Evolutionary conservation across 2,888 invertebrate genomes (phyloP), one percentile per base, ranked within the genome.

Genomic region (Eledona agricola): DNA sequence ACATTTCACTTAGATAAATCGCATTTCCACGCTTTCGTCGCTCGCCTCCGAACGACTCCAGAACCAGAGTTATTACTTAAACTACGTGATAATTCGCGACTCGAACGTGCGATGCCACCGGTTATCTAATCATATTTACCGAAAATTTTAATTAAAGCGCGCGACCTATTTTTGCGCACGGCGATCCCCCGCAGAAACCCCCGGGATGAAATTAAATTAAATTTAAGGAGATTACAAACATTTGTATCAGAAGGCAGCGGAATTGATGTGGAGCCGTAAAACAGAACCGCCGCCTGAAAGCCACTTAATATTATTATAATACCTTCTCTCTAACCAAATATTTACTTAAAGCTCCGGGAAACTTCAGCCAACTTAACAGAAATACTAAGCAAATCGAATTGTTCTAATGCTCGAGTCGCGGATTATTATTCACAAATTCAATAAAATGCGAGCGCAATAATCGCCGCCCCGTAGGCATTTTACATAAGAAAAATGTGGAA

Each of bases 231-330:
- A 37, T 47, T 47, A 34, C 25, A 38, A 47, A 28, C 47, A 38
- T 37, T 17, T 17, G n/a, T 32, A 32, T 31, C 11, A 35, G 25
- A 7, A 46, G 22, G 19, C 29, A 19, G 29, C 35, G 20, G 43
- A 52, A 52, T 42, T 51, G 51, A 55, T 55, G 23, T 37, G 26
- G 23, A 17, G 29, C 37, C 38, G 46, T 51, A 51, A 55, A 55
- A 50, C 45, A 50, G 43, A 54, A 42, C 46, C 29, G 7, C 15
- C 16, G 43, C 22, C 53, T 43, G 52, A 54, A 51, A 59, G 51
- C 47, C 60, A 60, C 60, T 62, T 57, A 56, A 58, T 60, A 62
- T 60, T 59, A 62, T 62, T 59, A 60, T 60, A 60, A 62, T 62
- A 59, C 60, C 60, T 60, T 54, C 53, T 60, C 55, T 54, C 57